Conservation (phyloP, 2,888 invertebrate genomes). For the Agrotis segetum region DNA sequence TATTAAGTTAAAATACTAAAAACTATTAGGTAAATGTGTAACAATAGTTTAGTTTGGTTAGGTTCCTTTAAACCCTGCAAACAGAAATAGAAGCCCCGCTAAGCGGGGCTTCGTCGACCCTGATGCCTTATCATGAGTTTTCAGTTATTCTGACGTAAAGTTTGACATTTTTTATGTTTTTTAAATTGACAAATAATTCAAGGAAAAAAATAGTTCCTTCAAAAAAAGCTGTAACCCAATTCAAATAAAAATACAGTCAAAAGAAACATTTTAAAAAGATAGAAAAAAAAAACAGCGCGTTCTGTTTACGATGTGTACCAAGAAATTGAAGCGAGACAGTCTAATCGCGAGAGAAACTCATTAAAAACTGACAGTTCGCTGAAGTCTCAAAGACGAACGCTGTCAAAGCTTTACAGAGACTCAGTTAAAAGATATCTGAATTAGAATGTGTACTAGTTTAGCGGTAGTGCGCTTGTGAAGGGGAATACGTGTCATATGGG, state of each 20-base stretch:
- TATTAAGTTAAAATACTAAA: too few relatives aligned
- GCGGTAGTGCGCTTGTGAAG: constrained; percentile 1
- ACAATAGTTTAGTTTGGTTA: too few relatives aligned
- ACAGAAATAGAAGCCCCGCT: too few relatives aligned
- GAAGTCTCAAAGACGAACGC: constrained; percentile 47
- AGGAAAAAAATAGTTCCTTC: too few relatives aligned
- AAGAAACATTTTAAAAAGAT: constrained; percentile 5
- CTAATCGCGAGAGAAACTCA: constrained; percentile 59
- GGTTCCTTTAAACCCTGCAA: too few relatives aligned
- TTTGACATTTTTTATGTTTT: too few relatives aligned
- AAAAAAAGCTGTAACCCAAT: too few relatives aligned
- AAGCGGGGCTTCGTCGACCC: too few relatives aligned
- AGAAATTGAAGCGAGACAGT: constrained; percentile 40
- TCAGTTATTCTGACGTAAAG: too few relatives aligned
- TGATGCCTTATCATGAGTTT: too few relatives aligned
- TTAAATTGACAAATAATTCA: too few relatives aligned
- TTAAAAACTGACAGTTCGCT: constrained; percentile 66
- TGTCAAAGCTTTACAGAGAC: constrained; percentile 44
- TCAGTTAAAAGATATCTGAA: constrained; percentile 43
- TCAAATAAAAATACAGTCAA: constrained; percentile 17
- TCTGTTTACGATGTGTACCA: constrained; percentile 31
- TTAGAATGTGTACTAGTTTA: constrained; percentile 40
- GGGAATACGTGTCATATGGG: neutral
- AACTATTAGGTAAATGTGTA: too few relatives aligned
- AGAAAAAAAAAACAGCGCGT: constrained; percentile 29